Evolutionary conservation across 2,888 invertebrate species (phyloP), one percentile per base, ranked within the genome.

Genomic region (Polydrusus tereticollis): DNA sequence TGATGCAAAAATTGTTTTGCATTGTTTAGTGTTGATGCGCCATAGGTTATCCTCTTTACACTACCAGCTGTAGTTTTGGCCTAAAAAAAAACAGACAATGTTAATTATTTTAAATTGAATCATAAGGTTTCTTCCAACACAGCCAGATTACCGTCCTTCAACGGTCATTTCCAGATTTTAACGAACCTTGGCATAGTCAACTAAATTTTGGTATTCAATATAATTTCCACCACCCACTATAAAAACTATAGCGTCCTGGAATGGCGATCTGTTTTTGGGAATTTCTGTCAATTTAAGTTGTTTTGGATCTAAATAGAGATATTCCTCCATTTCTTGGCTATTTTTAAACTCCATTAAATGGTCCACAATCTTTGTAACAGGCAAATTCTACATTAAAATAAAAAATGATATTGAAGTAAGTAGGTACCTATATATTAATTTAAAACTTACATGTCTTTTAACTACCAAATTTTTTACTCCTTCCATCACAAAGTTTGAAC

Each of bases 401-500:
- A 66, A 36, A 29, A 8, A 12, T 33, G 12, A 33, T 33, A 23
- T 45, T 59, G n/a, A 16, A 7, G 36, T 43, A 63, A 26, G 45
- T 7, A 67, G 45, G 12, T 38, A 72, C 36, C 12, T 12, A n/a
- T 12, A 55, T n/a, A 14, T 41, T 68, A 60, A 57, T 64, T 67
- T 38, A 47, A 68, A 58, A 26, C 41, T 90, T 85, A 95, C 96
- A 87, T 99, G 98, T 87, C 95, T 93, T 86, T 99, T 99, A 7
- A 99, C 96, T 16, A 99, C 99, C 80, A 99, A 90, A 88, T 99
- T 99, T 86, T 98, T 97, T 0, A 99, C 98, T 38, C 98, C 99
- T 86, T 99, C 99, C 98, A 99, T 99, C 0, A 99, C 98, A 85
- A 99, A 98, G 36, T 96, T 96, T 0, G 98, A 99, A 20, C 98